Evolutionary conservation across 2,797 vertebrate species (phyloP).

Genomic region (Gallinago stenura): DNA sequence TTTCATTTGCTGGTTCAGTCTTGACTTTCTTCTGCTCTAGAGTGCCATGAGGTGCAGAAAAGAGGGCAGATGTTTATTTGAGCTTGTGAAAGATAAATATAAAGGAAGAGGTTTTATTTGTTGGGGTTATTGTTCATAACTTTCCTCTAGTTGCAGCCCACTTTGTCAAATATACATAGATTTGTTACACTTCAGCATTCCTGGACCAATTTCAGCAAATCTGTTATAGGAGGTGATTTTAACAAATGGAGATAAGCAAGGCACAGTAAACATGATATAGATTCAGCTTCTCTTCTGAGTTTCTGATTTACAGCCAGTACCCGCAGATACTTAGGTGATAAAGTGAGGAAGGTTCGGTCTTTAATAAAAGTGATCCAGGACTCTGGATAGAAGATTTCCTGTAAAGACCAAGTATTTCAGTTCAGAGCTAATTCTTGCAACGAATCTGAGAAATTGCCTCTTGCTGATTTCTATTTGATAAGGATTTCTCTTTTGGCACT

Average conservation of each 20-base stretch:
- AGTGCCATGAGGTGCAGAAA: background rate
- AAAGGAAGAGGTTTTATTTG: background rate
- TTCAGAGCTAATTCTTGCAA: conserved; percentile 4
- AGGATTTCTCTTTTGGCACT: conserved; percentile 23
- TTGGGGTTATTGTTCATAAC: background rate
- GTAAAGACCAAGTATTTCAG: background rate
- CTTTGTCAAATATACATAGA: background rate
- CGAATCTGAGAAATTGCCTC: background rate
- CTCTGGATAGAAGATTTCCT: background rate
- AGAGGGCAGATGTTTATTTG: background rate
- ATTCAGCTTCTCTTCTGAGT: background rate
- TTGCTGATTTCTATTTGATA: conserved; percentile 36
- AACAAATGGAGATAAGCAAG: conserved; percentile 5
- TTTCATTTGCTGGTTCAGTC: background rate
- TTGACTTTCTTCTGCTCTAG: background rate
- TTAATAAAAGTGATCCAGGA: background rate
- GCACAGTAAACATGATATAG: background rate
- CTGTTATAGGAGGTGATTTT: background rate
- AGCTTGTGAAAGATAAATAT: background rate
- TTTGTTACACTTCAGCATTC: background rate
- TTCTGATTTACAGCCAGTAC: conserved; percentile 7
- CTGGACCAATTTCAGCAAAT: background rate
- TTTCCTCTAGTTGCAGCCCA: background rate
- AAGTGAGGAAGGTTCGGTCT: background rate
- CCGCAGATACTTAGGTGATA: background rate